Base-by-base conservation (phyloP, 2,797 vertebrate species). In the Lepus oiostolus region DNA sequence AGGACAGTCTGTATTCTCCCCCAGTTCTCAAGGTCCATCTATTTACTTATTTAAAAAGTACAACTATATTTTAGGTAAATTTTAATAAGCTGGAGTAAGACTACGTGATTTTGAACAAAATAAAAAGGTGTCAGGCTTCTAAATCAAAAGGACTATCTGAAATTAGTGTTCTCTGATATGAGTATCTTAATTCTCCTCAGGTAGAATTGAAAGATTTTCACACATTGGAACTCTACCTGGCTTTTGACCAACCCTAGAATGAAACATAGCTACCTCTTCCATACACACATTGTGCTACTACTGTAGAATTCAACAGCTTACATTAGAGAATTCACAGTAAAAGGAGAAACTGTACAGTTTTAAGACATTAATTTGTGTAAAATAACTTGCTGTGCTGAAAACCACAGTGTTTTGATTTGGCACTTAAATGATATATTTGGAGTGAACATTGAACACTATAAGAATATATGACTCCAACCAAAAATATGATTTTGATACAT, bases 51-150 rank as follows among this genome's bases (percentile, higher is more conserved):
- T 96, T 97, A 98, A 97, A 93, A 96, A 98, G 90, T 67, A 96
- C 97, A 98, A 98, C 97, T 98, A 97, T 98, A 98, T 98, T 98
- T 99, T 99, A 98, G 98, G 98, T 98, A 97, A 16, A 42, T 74
- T n/a, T 97, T 28, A 96, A 92, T 97, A 91, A 98, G 88, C 95
- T 97, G 94, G 97, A 98, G 95, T 88, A 97, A 97, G 97, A 95
- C 89, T 96, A 0, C 76, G 62, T 87, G 88, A 95, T 76, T 93
- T 95, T 67, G 85, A 86, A 92, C 93, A 91, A 96, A 94, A 97
- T 97, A 95, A 79, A 95, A 85, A 88, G 67, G 67, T 9, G 0
- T 47, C 91, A 88, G 95, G 38, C 90, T 95, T 96, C 2, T 87
- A 82, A 95, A 95, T 88, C 54, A 83, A 91, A 90, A 89, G 94